These are phyloP conservation scores for Triplophysa bombifrons DNA, from an alignment of 2,797 vertebrate genomes.

Conservation along the genomic window DNA sequence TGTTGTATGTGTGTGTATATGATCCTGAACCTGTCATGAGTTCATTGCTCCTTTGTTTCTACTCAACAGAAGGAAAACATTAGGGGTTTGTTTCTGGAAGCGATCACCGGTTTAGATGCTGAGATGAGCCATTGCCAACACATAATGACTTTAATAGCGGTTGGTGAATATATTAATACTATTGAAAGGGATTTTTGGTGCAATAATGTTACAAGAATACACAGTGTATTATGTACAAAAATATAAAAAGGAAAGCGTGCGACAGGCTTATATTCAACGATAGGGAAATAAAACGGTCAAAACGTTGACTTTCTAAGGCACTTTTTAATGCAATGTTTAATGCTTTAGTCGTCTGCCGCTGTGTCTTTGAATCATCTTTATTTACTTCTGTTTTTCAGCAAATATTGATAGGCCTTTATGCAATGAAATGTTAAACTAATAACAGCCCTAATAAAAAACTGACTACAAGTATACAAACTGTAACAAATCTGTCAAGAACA, in stretches of 20 bases:
- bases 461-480: not conserved
- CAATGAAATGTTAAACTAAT: not conserved
- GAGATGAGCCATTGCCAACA: constrained; percentile 34
- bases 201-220: not conserved
- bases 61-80: constrained; percentile 2
- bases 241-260: not conserved
- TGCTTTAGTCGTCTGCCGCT: not conserved
- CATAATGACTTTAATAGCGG: constrained; percentile 11
- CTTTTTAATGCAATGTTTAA: not conserved
- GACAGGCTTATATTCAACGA: not conserved
- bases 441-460: not conserved
- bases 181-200: not conserved
- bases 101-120: not conserved
- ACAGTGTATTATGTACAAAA: not conserved
- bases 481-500: not conserved
- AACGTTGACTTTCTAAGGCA: not conserved
- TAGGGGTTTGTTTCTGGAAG: constrained; percentile 13
- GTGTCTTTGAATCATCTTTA: not conserved
- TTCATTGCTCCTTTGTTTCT: constrained; percentile 28
- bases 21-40: constrained; percentile 17
- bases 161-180: constrained; percentile 3
- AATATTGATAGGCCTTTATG: not conserved
- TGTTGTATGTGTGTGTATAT: constrained; percentile 28
- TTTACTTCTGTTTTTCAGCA: not conserved
- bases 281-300: not conserved